These are phyloP conservation scores for Orthosia cruda DNA, from an alignment of 2,888 invertebrate genomes.

Conservation along the genomic window DNA sequence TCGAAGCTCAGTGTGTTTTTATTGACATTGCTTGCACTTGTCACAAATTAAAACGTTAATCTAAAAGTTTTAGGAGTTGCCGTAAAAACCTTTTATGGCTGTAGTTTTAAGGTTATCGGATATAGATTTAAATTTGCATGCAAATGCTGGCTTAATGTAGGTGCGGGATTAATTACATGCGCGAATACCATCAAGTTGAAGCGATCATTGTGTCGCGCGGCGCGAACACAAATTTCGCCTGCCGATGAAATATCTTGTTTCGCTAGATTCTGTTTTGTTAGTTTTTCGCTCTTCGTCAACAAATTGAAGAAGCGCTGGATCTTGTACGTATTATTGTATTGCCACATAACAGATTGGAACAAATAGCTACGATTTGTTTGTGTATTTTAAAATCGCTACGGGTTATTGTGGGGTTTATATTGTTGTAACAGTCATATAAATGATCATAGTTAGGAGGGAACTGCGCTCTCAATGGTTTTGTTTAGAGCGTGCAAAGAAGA, in stretches of 20 bases:
- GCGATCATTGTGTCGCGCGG: slow-evolving; percentile 42
- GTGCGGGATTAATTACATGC: slow-evolving; percentile 61
- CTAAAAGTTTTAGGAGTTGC: not conserved
- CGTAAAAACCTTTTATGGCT: slow-evolving; percentile 8
- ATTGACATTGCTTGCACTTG: slow-evolving; percentile 37
- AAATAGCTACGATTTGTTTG: slow-evolving; percentile 37
- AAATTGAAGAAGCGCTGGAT: slow-evolving; percentile 44
- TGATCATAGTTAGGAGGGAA: not conserved
- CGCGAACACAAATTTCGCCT: slow-evolving; percentile 48
- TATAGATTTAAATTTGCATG: slow-evolving; percentile 60
- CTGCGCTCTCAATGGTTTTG: no score
- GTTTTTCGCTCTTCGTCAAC: slow-evolving; percentile 14
- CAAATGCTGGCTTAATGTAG: slow-evolving; percentile 59
- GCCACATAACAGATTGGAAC: slow-evolving; percentile 34
- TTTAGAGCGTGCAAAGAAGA: not conserved
- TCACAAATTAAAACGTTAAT: slow-evolving; percentile 36
- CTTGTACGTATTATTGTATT: slow-evolving; percentile 50
- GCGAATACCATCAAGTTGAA: slow-evolving; percentile 48
- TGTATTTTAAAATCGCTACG: slow-evolving; percentile 37
- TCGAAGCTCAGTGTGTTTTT: slow-evolving; percentile 26
- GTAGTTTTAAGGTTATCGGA: slow-evolving; percentile 36
- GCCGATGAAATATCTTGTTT: slow-evolving; percentile 52
- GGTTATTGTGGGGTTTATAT: slow-evolving; percentile 4
- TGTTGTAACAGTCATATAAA: slow-evolving; percentile 9
- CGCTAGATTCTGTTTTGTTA: slow-evolving; percentile 47